phyloP scores from a whole-genome alignment of 2,797 vertebrate genomes.

The Parambassis ranga region DNA sequence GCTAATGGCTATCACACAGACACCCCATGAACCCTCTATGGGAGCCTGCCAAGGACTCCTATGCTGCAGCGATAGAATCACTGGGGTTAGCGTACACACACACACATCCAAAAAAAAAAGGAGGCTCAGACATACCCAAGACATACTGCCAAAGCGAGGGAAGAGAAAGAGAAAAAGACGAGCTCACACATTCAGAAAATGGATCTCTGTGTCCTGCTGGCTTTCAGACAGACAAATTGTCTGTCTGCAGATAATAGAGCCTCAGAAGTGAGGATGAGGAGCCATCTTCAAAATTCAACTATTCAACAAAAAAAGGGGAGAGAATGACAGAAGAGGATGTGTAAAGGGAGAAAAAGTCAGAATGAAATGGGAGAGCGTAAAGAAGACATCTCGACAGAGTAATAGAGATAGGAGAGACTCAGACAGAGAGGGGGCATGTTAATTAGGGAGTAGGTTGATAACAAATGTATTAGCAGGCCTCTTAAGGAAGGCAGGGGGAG shows the following conservation, averaged over 20 bases:
- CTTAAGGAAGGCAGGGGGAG: conserved; percentile 84
- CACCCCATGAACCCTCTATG: conserved; percentile 41
- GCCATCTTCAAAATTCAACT: conserved; percentile 50
- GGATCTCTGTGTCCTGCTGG: conserved; percentile 49
- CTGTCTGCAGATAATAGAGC: conserved; percentile 64
- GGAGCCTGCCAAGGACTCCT: conserved; percentile 39
- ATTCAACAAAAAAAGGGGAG: conserved; percentile 18
- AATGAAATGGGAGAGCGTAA: conserved; percentile 34
- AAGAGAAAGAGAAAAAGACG: conserved; percentile 14
- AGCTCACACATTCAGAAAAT: conserved; percentile 43
- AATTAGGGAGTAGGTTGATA: conserved; percentile 86
- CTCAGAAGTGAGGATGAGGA: conserved; percentile 64
- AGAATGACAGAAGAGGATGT: conserved; percentile 12
- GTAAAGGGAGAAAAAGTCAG: background rate
- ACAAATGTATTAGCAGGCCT: conserved; percentile 94
- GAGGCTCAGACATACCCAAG: background rate
- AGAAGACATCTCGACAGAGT: conserved; percentile 40
- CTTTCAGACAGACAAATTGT: conserved; percentile 61
- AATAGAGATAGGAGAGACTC: conserved; percentile 49
- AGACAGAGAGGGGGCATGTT: conserved; percentile 76
- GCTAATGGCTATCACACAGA: conserved; percentile 48
- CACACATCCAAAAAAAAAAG: no score
- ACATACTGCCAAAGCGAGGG: background rate
- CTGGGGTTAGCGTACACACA: background rate
- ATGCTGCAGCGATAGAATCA: conserved; percentile 13